Percentiles rank a stretch among this genome's conserved stretches.
phyloP scores from a whole-genome alignment of 2,888 invertebrate genomes.

The Spilarctia lutea region DNA sequence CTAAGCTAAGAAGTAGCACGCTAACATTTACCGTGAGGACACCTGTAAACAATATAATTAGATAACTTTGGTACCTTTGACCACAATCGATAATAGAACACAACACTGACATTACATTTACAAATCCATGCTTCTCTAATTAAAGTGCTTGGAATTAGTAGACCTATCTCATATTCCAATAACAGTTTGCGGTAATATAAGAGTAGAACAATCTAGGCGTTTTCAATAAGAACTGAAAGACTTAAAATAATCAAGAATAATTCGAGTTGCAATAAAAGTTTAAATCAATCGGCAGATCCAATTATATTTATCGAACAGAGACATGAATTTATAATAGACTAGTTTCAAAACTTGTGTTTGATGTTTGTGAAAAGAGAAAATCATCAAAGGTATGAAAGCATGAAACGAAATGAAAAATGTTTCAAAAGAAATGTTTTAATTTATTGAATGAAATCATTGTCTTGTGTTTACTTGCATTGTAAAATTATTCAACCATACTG shows the following conservation, averaged over 20 bases:
- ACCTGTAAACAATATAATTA: conserved; percentile 87
- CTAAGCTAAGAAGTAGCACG: conserved; percentile 96
- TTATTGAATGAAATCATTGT: conserved; percentile 19
- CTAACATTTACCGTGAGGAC: conserved; percentile 97
- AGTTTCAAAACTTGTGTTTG: conserved; percentile 64
- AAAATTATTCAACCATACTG: conserved; percentile 5
- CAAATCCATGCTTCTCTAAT: conserved; percentile 53
- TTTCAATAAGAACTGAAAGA: conserved; percentile 34
- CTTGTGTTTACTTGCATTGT: conserved; percentile 30
- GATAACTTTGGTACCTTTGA: conserved; percentile 29
- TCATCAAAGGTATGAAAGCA: conserved; percentile 62
- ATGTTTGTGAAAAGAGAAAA: conserved; percentile 87
- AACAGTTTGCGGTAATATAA: not conserved
- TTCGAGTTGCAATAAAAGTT: conserved; percentile 45
- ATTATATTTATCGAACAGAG: conserved; percentile 45
- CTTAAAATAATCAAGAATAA: conserved; percentile 33
- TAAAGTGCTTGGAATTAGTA: conserved; percentile 50
- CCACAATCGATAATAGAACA: conserved; percentile 39
- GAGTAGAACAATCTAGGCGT: conserved; percentile 13
- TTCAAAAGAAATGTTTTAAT: conserved; percentile 24
- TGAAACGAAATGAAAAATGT: conserved; percentile 45
- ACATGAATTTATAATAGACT: conserved; percentile 48
- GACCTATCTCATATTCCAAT: conserved; percentile 14
- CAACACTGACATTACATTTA: conserved; percentile 60
- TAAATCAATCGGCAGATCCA: conserved; percentile 61